Base-by-base conservation (phyloP, 2,888 invertebrate species). In the Drosophila mayaguana region DNA sequence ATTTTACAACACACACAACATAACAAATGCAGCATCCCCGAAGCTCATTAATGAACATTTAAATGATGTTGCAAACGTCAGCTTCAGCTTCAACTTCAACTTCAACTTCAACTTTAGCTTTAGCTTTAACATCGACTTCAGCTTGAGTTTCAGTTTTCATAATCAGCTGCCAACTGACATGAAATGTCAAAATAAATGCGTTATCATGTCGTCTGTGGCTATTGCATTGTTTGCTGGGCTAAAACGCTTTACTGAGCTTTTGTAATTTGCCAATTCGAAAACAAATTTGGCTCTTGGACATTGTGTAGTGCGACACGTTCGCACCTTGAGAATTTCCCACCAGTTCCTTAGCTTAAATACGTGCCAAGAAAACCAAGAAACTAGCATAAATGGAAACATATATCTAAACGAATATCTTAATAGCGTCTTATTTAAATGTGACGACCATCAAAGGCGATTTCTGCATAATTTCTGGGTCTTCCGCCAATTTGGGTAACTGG, bases 401-500 rank as follows among this genome's bases (percentile, higher is more conserved):
- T 14, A 64, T 34, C 34, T 46, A 40, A 50, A 50, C 45, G 42
- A 14, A 48, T 18, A 34, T 67, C 45, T 45, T 16, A 32, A 20
- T 42, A 18, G 22, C 43, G 34, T 18, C 32, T 22, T 25, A 77
- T 63, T 55, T 36, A 59, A 55, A 76, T 56, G 20, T 36, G 2
- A 34, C 48, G 53, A 40, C 59, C 61, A 61, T 63, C 72, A 68
- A 42, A 67, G 43, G 62, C 61, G 68, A 63, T 57, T 71, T 78
- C 48, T 71, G 79, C 63, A 76, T 82, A 84, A 81, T 87, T 76
- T 84, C 20, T 84, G 65, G 70, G 85, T 81, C 82, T 74, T 53
- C 43, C 36, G 34, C 46, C 40, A 22, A 40, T 53, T 57, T 46
- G 36, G 34, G 43, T 54, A 79, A 79, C 48, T 79, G 72, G 75